These are phyloP conservation scores for Hydrozoanthus tunicans DNA, from an alignment of 64 coral and sea anemone species.

Conservation along the genomic window DNA sequence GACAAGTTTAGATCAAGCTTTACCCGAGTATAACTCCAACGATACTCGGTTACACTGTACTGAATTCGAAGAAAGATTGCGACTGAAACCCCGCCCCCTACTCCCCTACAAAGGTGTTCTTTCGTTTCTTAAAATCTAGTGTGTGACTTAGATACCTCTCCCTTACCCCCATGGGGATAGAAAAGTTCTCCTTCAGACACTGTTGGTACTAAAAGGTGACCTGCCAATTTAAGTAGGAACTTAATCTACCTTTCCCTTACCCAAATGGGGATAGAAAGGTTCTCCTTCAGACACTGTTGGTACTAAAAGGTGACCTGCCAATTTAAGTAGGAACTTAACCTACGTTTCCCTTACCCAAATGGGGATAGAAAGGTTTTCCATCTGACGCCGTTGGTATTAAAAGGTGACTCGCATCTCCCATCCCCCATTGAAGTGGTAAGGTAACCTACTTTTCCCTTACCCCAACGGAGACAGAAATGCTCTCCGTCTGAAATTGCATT, in stretches of 20 bases:
- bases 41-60: too few relatives aligned
- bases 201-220: too few relatives aligned
- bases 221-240: too few relatives aligned
- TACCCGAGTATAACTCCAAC: too few relatives aligned
- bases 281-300: conserved; percentile 38
- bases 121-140: too few relatives aligned
- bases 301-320: too few relatives aligned
- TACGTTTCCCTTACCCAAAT: conserved; percentile 56
- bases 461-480: background rate
- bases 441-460: conserved; percentile 41
- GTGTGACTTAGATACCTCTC: conserved; percentile 7
- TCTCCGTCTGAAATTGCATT: conserved; percentile 38
- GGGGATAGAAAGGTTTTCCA: background rate
- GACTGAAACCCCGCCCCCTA: too few relatives aligned
- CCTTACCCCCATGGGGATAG: conserved; percentile 21
- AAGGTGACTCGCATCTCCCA: too few relatives aligned
- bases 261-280: background rate
- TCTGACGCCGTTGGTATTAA: background rate
- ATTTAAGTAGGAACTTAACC: too few relatives aligned
- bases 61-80: too few relatives aligned
- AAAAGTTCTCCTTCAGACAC: conserved; percentile 42
- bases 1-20: background rate
- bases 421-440: too few relatives aligned
- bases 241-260: conserved; percentile 33
- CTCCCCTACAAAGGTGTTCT: too few relatives aligned